Evolutionary conservation across 2,888 invertebrate species (phyloP).

Genomic region (Cantharis rufa): DNA sequence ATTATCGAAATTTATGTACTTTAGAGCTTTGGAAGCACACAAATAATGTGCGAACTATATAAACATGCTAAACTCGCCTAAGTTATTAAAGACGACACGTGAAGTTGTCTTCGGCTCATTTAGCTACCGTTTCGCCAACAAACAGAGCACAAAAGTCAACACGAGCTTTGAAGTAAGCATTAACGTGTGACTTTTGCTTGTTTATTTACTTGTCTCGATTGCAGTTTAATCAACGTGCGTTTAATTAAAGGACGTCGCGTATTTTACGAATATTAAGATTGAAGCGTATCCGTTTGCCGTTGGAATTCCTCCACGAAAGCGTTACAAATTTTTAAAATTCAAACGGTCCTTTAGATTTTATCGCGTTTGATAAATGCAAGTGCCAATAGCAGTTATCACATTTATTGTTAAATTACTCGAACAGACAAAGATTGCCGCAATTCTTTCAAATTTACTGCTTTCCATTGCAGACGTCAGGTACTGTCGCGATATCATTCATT

Average conservation of each 20-base stretch:
- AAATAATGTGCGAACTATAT: conserved; percentile 16
- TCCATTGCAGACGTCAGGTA: conserved; percentile 37
- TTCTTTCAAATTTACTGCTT: conserved; percentile 44
- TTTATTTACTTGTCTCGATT: conserved; percentile 10
- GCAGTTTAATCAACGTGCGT: conserved; percentile 15
- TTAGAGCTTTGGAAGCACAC: conserved; percentile 10
- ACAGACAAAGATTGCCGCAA: conserved; percentile 43
- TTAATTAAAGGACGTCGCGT: neutral
- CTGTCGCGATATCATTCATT: conserved; percentile 20
- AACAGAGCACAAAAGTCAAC: conserved; percentile 46
- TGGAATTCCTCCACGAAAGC: neutral
- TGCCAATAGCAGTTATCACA: conserved; percentile 46
- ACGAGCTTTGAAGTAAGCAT: conserved; percentile 36
- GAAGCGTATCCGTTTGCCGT: neutral
- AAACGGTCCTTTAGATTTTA: neutral
- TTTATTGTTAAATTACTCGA: conserved; percentile 11
- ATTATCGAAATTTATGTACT: conserved; percentile 13
- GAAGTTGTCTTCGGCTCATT: conserved; percentile 44
- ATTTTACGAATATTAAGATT: neutral
- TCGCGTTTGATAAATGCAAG: conserved; percentile 45
- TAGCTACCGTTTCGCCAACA: conserved; percentile 39
- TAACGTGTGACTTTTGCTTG: conserved; percentile 32
- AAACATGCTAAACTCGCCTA: conserved; percentile 30
- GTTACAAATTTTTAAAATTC: neutral
- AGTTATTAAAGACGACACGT: conserved; percentile 41